A percentile compares a stretch with the other conserved stretches of the same genome.
Evolutionary conservation across 2,888 invertebrate genomes (phyloP).

Genomic region (Sinopyrophorus schimmeli): DNA sequence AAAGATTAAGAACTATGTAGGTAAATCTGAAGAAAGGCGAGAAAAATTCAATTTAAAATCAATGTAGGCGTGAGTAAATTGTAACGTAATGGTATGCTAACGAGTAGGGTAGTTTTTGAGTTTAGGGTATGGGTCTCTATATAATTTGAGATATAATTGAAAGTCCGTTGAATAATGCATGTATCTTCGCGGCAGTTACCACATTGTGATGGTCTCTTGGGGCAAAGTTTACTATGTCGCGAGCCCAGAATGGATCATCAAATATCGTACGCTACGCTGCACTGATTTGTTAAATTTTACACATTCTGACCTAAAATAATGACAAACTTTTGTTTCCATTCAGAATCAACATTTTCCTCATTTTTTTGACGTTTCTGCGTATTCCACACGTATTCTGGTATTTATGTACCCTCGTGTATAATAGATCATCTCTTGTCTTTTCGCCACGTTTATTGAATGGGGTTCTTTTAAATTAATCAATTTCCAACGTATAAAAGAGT

Average conservation of each 20-base stretch:
- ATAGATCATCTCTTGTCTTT: conserved; percentile 16
- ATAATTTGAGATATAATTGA: conserved; percentile 55
- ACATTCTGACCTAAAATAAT: conserved; percentile 33
- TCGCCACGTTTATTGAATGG: conserved; percentile 11
- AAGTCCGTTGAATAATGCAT: conserved; percentile 56
- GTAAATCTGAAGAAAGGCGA: too few relatives aligned
- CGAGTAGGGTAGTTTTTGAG: conserved; percentile 30
- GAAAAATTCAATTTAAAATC: conserved; percentile 8
- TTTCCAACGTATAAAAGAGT: too few relatives aligned
- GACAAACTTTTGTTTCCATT: conserved; percentile 27
- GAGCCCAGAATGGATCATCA: conserved; percentile 47
- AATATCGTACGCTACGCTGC: conserved; percentile 47
- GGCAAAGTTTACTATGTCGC: conserved; percentile 48
- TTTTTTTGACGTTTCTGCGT: conserved; percentile 10
- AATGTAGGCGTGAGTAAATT: conserved; percentile 13
- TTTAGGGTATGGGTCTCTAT: conserved; percentile 34
- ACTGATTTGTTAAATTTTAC: conserved; percentile 50
- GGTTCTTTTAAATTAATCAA: conserved; percentile 14
- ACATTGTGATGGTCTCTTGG: conserved; percentile 46
- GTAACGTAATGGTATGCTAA: conserved; percentile 25
- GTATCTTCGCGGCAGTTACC: conserved; percentile 44
- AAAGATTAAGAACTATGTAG: too few relatives aligned
- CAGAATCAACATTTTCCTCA: conserved; percentile 24
- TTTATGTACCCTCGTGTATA: conserved; percentile 21
- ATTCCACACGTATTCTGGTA: conserved; percentile 6